Evolutionary conservation across 2,888 invertebrate species (phyloP), one percentile per base, ranked within the genome.

Genomic region (Tortrix viridana): DNA sequence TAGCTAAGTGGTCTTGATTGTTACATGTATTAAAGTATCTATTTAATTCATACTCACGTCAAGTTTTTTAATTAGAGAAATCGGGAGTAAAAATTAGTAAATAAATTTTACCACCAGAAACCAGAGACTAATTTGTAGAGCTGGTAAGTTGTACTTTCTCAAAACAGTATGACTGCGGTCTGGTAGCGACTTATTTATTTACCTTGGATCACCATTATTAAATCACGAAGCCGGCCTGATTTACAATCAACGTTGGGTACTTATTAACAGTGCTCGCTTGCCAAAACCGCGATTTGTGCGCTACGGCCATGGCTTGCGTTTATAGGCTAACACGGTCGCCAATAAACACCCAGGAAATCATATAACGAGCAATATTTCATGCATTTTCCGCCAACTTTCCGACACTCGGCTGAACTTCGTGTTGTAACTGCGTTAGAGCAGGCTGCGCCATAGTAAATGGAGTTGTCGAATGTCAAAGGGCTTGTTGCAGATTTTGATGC

Each of bases 321-420:
- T 61, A 61, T 61, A 32, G 60, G 54, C 54, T 41, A 60, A 49
- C 60, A 48, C 49, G 54, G 47, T 9, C 49, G 32, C 19, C 49
- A 18, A 49, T 49, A 41, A 59, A 16, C 49, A 43, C 54, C 60
- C 54, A 32, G 18, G 43, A 48, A 61, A 43, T 61, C 49, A 61
- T 55, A 55, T 48, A 55, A 43, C 43, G 32, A 43, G 54, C 60
- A 61, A 55, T 61, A 61, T 61, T 32, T 61, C 55, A 61, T 32
- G 32, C 32, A 32, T 32, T 32, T 32, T 32, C 23, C 23, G 38
- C 14, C 9, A 55, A 54, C 37, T 32, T 49, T 60, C 20, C 18
- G 41, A 14, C 48, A 54, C 48, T 26, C 18, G n/a, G n/a, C 5
- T 19, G 22, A 49, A 32, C 55, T 55, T 54, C 26, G 26, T 16